A percentile compares a stretch with the other conserved stretches of the same genome.
Conservation (phyloP, 2,797 vertebrate species). For the Rhinoraja longicauda region DNA sequence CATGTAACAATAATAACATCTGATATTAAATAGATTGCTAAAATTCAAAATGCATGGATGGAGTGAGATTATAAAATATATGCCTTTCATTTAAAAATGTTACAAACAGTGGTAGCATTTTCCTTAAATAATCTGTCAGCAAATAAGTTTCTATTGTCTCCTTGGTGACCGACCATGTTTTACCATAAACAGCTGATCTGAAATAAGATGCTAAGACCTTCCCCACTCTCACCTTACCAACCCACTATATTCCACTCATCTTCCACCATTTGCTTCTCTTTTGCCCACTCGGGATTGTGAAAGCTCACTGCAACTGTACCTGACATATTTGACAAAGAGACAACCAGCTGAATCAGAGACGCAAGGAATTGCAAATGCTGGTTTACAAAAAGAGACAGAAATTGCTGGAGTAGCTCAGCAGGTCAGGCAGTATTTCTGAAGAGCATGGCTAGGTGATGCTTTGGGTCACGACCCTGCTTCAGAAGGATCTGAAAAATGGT, state of each 20-base stretch:
- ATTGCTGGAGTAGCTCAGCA: too few species aligned
- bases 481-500: too few species aligned
- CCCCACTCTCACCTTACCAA: background rate
- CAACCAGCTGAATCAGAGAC: background rate
- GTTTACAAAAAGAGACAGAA: too few species aligned
- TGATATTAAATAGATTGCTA: conserved; percentile 11
- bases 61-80: background rate
- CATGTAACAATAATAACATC: background rate
- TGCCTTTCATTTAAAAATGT: conserved; percentile 24
- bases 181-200: background rate
- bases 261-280: background rate
- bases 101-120: background rate
- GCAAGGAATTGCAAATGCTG: too few species aligned
- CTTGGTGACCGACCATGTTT: background rate
- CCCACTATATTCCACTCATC: conserved; percentile 38
- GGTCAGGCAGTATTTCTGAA: too few species aligned
- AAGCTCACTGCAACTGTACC: background rate
- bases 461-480: too few species aligned
- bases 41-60: background rate
- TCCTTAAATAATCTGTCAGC: background rate
- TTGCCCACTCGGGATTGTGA: too few species aligned
- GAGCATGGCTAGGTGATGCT: too few species aligned
- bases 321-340: background rate
- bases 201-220: background rate
- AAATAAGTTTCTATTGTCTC: background rate